Evolutionary conservation across 2,797 vertebrate species (phyloP), one percentile per base, ranked within the genome.

Genomic region (Malurus leucopterus): DNA sequence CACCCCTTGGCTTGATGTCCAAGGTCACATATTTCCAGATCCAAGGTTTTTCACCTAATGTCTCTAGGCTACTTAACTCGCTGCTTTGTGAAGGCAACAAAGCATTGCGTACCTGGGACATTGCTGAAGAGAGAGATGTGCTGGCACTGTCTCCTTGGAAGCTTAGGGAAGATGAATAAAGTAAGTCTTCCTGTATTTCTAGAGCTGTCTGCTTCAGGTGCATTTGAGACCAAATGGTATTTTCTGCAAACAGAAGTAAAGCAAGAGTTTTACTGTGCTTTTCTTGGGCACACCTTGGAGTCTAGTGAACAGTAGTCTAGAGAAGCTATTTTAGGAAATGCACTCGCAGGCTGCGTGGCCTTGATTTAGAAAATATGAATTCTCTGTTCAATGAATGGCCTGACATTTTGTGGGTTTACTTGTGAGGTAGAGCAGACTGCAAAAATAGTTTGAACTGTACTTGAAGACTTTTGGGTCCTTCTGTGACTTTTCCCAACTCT

Each of bases 151-250:
- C 92, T 88, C 92, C 88, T 75, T 96, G 95, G 87, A 96, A 89
- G 76, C 53, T 93, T 72, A 91, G 23, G 64, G 94, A 93, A 75
- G 95, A 75, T 34, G 94, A 88, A 57, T 89, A 91, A 62, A 88
- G 27, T 36, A 91, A 70, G 49, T 94, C 93, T 74, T 95, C 88
- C 62, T 85, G 84, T 49, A 61, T 72, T 55, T 93, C 91, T 70
- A 63, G 41, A 91, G 71, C 78, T 84, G 82, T 63, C 90, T 92
- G 91, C 85, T 90, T 94, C 77, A 90, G 90, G 30, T 82, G 69
- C 93, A 96, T 95, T 88, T 96, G 90, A 88, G 91, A 92, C 86
- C 73, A 92, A 90, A 96, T 95, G 50, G 85, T 59, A 85, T 84
- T 95, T 93, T 93, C 96, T 97, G 93, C 61, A 89, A 85, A 91